phyloP scores from a whole-genome alignment of 2,888 invertebrate genomes.

The Athrips mouffetella region DNA sequence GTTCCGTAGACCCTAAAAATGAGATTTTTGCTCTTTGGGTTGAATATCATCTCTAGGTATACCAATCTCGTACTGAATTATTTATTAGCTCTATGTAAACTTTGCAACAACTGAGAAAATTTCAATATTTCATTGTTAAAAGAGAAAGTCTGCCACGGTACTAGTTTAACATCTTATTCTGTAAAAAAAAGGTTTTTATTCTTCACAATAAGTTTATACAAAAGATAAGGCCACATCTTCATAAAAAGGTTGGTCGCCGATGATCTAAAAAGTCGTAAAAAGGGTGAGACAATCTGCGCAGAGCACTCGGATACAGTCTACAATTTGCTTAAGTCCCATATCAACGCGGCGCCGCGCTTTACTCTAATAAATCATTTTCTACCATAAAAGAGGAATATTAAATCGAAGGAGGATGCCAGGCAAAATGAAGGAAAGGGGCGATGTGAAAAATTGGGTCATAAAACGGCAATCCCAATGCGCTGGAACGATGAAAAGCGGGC shows the following conservation, averaged over 20 bases:
- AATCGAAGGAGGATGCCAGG: constrained; percentile 54
- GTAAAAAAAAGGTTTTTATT: no score
- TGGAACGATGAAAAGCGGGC: constrained; percentile 52
- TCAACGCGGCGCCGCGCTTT: constrained; percentile 40
- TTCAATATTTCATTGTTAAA: no score
- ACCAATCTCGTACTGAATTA: no score
- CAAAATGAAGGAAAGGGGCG: constrained; percentile 50
- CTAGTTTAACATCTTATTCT: no score
- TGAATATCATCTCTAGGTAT: no score
- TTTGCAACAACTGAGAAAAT: no score
- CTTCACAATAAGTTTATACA: no score
- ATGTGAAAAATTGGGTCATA: constrained; percentile 67
- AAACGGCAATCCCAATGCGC: constrained; percentile 60
- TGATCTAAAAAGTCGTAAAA: constrained; percentile 5
- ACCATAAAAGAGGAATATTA: constrained; percentile 65
- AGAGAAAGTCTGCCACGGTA: no score
- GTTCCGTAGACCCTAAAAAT: no score
- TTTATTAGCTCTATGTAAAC: no score
- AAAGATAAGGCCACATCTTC: not conserved
- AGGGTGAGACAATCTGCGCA: constrained; percentile 19
- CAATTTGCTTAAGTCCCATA: constrained; percentile 48
- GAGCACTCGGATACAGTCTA: constrained; percentile 22
- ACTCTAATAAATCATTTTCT: constrained; percentile 60
- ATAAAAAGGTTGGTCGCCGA: not conserved
- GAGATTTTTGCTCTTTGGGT: no score